Base-by-base conservation (phyloP, 2,113 vertebrate species). In the Pseudopodoces humilis region DNA sequence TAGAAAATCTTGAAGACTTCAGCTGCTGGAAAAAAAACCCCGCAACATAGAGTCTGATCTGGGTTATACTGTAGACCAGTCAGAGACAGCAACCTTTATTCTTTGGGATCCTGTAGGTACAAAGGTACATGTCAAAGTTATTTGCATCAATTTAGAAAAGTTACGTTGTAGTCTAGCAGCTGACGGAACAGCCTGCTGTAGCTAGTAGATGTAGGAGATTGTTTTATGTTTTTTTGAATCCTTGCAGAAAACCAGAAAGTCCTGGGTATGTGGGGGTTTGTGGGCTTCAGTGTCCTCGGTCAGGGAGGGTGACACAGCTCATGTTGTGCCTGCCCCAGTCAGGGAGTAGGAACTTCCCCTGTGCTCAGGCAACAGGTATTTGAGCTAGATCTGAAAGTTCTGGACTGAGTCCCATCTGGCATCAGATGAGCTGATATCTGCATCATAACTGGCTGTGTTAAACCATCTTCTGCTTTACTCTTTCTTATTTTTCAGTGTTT, bases 1-100 rank as follows among this genome's bases (percentile, higher is more conserved):
- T 24, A 72, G 71, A 80, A 83, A 90, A 62, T 60, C 43, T 44
- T 44, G 67, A 85, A 69, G 28, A 24, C 43, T 82, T 82, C 22
- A 84, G n/a, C 44, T 4, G 5, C 49, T 82, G 17, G 47, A 13
- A 87, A 33, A n/a, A 0, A 4, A 5, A 53, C 0, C 31, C 5
- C 7, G 21, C 11, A 68, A 25, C 6, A 5, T 41, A 31, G 10
- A 41, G 18, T 58, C 33, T 69, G 46, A 28, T 76, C 13, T 60
- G 67, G 6, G 24, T 46, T 65, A 20, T 64, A 33, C 1, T 47
- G 16, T 18, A 79, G 31, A 39, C 14, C 23, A 35, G 22, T 46
- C 47, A 83, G 44, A 81, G 30, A 59, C 3, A 44, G 24, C 52
- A 39, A 5, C 62, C 31, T 85, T 62, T 89, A 23, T 33, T 49